Percentiles rank a stretch among this genome's conserved stretches.
Conservation (phyloP, 2,113 vertebrate genomes). For the Tautogolabrus adspersus region DNA sequence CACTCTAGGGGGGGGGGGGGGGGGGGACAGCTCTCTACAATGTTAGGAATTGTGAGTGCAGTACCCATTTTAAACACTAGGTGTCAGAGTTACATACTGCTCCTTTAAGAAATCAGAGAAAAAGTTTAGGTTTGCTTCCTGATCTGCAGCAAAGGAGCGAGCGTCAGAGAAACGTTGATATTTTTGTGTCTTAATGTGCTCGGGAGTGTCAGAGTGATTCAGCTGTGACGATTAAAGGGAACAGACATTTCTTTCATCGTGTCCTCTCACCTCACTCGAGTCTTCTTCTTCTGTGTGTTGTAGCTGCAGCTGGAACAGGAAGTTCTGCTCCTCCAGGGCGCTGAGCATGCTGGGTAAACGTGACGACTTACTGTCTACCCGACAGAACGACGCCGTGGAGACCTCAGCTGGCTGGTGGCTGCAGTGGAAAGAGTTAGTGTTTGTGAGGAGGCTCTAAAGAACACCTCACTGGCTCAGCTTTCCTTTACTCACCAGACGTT, state of each 20-base stretch:
- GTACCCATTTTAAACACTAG: too few species aligned
- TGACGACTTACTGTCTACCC: conserved; percentile 80
- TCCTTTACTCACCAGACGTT: conserved; percentile 86
- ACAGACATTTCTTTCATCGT: conserved; percentile 40
- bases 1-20: too few species aligned
- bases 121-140: too few species aligned
- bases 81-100: too few species aligned
- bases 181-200: too few species aligned
- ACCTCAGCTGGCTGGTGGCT: conserved; percentile 92
- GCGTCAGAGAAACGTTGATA: too few species aligned
- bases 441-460: background rate
- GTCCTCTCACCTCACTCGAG: conserved; percentile 86
- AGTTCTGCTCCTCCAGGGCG: conserved; percentile 91
- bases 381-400: conserved; percentile 88
- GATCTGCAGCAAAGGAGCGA: too few species aligned
- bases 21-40: too few species aligned
- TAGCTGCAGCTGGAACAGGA: conserved; percentile 89
- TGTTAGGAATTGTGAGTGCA: too few species aligned
- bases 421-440: background rate
- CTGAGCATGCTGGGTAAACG: conserved; percentile 86
- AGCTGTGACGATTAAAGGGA: too few species aligned
- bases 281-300: conserved; percentile 85
- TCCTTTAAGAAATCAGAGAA: too few species aligned
- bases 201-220: too few species aligned
- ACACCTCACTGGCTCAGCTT: background rate